A percentile compares a stretch with the other conserved stretches of the same genome.
phyloP scores from a whole-genome alignment of 2,888 invertebrate species.

The Rhopalosiphum nymphaeae region DNA sequence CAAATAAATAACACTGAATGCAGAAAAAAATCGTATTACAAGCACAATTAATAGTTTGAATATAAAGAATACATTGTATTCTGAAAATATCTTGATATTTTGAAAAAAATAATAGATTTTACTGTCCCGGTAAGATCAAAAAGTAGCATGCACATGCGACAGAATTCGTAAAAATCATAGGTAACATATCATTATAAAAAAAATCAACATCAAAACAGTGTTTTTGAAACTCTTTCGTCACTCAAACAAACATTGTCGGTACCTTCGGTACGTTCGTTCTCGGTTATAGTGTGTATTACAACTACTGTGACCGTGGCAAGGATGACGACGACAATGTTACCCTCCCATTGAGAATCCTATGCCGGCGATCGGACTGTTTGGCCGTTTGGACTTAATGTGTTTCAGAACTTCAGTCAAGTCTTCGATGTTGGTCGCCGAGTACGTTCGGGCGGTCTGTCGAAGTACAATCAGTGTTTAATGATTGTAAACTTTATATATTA shows the following conservation, averaged over 20 bases:
- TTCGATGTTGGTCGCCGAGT: conserved; percentile 85
- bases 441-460: conserved; percentile 81
- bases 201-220: neutral
- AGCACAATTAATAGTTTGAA: neutral
- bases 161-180: conserved; percentile 10
- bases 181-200: neutral
- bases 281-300: conserved; percentile 23
- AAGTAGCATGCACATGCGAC: conserved; percentile 30
- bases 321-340: conserved; percentile 68
- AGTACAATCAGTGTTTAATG: neutral
- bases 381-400: conserved; percentile 76
- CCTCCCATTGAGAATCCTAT: conserved; percentile 90
- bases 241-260: neutral
- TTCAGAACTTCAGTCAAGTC: conserved; percentile 82
- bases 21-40: neutral
- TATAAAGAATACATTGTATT: neutral
- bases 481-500: neutral
- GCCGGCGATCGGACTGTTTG: conserved; percentile 79
- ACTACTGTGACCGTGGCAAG: conserved; percentile 17
- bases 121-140: neutral
- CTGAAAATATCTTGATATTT: neutral
- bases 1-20: neutral
- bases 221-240: neutral
- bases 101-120: neutral
- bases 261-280: conserved; percentile 59